Base-by-base conservation (phyloP, 2,797 vertebrate species). In the Coregonus ussuriensis region DNA sequence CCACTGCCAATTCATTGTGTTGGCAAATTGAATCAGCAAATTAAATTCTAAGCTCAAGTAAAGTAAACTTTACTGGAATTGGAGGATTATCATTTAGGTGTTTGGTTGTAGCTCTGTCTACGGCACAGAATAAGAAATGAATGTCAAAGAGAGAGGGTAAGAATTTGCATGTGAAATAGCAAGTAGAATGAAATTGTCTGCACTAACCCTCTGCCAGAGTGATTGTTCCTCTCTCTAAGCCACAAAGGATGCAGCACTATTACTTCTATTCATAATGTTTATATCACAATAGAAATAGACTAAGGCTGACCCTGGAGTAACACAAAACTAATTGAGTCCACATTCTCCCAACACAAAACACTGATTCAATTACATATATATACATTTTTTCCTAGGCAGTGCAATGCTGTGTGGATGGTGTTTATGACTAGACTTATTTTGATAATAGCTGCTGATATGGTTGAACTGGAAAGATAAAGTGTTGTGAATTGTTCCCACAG, bases 11-110 rank as follows among this genome's bases (percentile, higher is more conserved):
- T 88, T 88, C 80, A 86, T 79, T 70, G 85, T 85, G 89, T 81
- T 77, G 81, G 82, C 72, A 82, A 82, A 84, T 83, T 76, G 87
- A 91, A 88, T 86, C 41, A 78, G 77, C 74, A 87, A 91, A 93
- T 93, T 93, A 82, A 89, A 93, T 89, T 89, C 83, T 75, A 88
- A 87, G 86, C 77, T 71, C 90, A 91, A 93, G 89, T 89, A 87
- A 93, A 91, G 92, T 89, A 88, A 91, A 92, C 89, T 90, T 89
- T 85, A 73, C 59, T 76, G 71, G 67, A 83, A 79, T 59, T 77
- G 74, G 74, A 80, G 78, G 59, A 81, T 78, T 78, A 77, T 83
- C 82, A 81, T 80, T 84, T 63, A 75, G 53, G 80, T 62, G 72
- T 74, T 75, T 66, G 75, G 72, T 35, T 63, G 71, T 72, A 83